Evolutionary conservation across 2,797 vertebrate species (phyloP).

Genomic region (Pseudochirops cupreus): DNA sequence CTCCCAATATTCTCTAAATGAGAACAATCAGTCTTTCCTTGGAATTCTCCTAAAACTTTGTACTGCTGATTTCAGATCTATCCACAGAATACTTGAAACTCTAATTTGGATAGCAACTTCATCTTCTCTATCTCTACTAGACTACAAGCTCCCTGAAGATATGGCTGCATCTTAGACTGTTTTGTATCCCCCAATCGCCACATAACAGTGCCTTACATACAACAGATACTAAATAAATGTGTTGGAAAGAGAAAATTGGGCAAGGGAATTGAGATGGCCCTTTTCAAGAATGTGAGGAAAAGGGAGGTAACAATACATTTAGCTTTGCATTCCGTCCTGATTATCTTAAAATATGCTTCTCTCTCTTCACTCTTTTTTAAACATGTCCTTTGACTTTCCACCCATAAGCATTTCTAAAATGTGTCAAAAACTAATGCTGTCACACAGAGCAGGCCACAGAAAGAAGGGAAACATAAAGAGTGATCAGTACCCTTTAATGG

Average conservation of each 20-base stretch:
- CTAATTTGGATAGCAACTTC: neutral
- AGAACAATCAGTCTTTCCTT: neutral
- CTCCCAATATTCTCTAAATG: neutral
- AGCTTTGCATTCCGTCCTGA: neutral
- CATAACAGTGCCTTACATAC: neutral
- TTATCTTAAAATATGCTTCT: neutral
- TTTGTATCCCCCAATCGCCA: neutral
- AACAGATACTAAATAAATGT: neutral
- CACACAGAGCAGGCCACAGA: neutral
- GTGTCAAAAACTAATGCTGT: neutral
- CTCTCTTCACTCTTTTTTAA: neutral
- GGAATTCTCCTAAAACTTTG: neutral
- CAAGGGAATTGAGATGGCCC: neutral
- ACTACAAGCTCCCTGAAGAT: neutral
- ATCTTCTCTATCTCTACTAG: neutral
- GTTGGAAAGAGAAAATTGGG: neutral
- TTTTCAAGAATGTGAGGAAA: rapidly evolving
- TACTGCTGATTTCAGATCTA: neutral
- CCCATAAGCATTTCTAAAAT: neutral
- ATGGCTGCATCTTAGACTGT: neutral
- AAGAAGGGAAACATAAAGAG: neutral
- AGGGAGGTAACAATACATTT: rapidly evolving
- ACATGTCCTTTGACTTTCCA: neutral
- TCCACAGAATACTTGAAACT: neutral
- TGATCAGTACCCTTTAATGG: neutral